Evolutionary conservation across 2,113 vertebrate genomes (phyloP), one percentile per base, ranked within the genome.

Genomic region (Platichthys flesus): DNA sequence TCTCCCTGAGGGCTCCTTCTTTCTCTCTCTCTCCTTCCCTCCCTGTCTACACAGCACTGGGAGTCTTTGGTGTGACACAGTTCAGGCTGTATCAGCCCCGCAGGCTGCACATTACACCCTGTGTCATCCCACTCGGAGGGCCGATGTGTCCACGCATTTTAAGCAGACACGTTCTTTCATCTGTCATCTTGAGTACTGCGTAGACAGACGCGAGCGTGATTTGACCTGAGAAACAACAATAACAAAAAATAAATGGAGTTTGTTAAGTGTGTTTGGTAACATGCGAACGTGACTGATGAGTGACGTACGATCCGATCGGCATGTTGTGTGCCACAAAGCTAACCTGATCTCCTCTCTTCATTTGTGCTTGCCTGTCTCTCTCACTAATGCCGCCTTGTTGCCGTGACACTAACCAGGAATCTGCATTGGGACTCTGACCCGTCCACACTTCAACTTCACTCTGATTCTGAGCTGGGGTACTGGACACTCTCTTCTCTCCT

Each of bases 381-480:
- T 96, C 93, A 96, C 96, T 98, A 98, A 98, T 94, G 96, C 95
- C 95, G 95, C 96, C 93, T 96, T 95, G 94, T 96, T 96, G 96
- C 94, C 91, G 94, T 94, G 95, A 95, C 96, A 96, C 96, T 96
- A 96, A 94, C 95, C 96, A 99, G 97, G 98, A 99, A 96, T 95
- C 97, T 99, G 93, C 98, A 99, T 90, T 99, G 98, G 97, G 98
- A 99, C 96, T 97, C 97, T 96, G 98, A 99, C 94, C 98, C 98
- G 86, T 99, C 98, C 93, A 96, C 97, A 93, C 96, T 99, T 92
- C 97, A 98, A 94, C 98, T 99, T 94, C 98, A 99, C 95, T 99
- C 97, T 97, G 97, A 98, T 93, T 98, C 96, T 95, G 97, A 99
- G 95, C 95, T 98, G 96, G 97, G 98, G 98, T 99, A 99, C 95